These are phyloP conservation scores for Machimus rusticus DNA, from an alignment of 2,888 invertebrate genomes.

Conservation along the genomic window DNA sequence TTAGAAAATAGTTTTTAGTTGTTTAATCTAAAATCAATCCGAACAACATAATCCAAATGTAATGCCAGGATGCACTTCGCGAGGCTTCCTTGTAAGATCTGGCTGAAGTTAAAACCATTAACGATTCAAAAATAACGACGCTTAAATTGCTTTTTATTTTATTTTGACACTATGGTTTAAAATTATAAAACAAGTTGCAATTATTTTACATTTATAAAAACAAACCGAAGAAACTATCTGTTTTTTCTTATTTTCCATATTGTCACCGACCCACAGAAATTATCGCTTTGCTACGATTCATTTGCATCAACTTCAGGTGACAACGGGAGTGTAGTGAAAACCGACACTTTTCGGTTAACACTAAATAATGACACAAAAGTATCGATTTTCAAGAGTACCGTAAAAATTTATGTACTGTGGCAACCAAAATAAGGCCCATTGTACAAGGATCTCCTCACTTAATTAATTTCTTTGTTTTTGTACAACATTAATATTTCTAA, in stretches of 20 bases:
- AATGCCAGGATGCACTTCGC: background rate
- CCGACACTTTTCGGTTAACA: background rate
- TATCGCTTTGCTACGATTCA: too few species aligned
- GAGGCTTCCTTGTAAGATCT: background rate
- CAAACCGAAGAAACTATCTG: background rate
- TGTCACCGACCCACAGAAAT: background rate
- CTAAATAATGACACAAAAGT: background rate
- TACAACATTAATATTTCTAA: conserved; percentile 15
- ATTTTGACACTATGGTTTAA: background rate
- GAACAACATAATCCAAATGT: background rate
- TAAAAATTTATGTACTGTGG: background rate
- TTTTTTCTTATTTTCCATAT: background rate
- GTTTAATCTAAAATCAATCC: too few species aligned
- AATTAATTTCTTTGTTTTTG: conserved; percentile 15
- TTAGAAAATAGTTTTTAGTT: background rate
- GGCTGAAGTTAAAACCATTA: background rate
- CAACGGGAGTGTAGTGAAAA: background rate
- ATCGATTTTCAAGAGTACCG: background rate
- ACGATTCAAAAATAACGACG: background rate
- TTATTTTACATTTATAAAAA: background rate
- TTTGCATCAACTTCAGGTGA: background rate
- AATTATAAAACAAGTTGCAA: background rate
- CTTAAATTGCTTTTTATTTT: background rate
- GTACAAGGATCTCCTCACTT: background rate
- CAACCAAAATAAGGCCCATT: background rate